A percentile compares a stretch with the other conserved stretches of the same genome.
These are phyloP conservation scores for Discoglossus pictus DNA, from an alignment of 2,797 vertebrate species.

Conservation along the genomic window DNA sequence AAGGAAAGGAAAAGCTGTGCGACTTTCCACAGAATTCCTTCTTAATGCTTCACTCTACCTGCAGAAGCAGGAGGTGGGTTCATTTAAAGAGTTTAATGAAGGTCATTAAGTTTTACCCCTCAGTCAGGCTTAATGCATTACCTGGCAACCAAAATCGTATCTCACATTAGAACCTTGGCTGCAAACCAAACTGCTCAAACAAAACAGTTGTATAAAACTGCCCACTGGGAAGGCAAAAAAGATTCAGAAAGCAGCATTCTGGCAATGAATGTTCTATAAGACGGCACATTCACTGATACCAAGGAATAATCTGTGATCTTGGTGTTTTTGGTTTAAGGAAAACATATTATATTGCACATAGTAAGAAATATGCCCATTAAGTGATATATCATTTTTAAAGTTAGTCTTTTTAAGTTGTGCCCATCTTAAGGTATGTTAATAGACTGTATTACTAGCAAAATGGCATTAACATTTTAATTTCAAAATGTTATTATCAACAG, in stretches of 20 bases:
- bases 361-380: slow-evolving; percentile 3
- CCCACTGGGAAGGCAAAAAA: slow-evolving; percentile 64
- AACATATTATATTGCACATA: not conserved
- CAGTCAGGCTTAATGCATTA: slow-evolving; percentile 73
- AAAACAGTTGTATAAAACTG: slow-evolving; percentile 68
- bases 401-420: too few species aligned
- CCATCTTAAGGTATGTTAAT: too few species aligned
- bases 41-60: slow-evolving; percentile 69
- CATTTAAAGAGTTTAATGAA: slow-evolving; percentile 74
- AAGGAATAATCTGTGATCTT: slow-evolving; percentile 33
- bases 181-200: slow-evolving; percentile 69
- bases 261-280: slow-evolving; percentile 56
- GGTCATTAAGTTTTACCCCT: slow-evolving; percentile 76
- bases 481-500: too few species aligned
- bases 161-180: slow-evolving; percentile 72
- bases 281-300: slow-evolving; percentile 55
- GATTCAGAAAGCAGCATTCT: slow-evolving; percentile 63
- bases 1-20: slow-evolving; percentile 64
- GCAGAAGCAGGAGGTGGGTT: slow-evolving; percentile 74
- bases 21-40: slow-evolving; percentile 61
- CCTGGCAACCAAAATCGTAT: slow-evolving; percentile 75
- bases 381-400: too few species aligned
- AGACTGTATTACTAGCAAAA: too few species aligned
- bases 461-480: too few species aligned
- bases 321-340: not conserved